phyloP scores from a whole-genome alignment of 92 coral and sea anemone genomes.

The Actinostola sp. region DNA sequence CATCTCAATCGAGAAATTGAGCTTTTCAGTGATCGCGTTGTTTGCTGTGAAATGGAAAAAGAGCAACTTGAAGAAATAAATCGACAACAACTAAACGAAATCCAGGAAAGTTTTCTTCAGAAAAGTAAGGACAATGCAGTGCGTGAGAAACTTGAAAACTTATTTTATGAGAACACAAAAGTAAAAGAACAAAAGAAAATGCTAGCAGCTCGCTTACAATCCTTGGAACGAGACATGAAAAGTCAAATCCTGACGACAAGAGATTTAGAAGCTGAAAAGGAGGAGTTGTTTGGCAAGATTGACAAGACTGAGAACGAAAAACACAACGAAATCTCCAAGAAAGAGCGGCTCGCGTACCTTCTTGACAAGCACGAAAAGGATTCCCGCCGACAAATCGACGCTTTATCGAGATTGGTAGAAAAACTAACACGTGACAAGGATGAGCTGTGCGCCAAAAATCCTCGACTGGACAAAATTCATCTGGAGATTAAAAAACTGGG shows the following conservation, averaged over 20 bases:
- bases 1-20: conserved; percentile 53
- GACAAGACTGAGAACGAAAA: conserved; percentile 44
- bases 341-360: conserved; percentile 44
- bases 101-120: conserved; percentile 47
- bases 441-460: conserved; percentile 31
- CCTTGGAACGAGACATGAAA: conserved; percentile 51
- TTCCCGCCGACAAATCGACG: conserved; percentile 37
- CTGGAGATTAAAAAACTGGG: conserved; percentile 28
- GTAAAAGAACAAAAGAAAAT: conserved; percentile 54
- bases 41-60: conserved; percentile 42
- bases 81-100: conserved; percentile 49
- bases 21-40: conserved; percentile 37
- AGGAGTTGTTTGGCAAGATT: conserved; percentile 21
- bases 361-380: conserved; percentile 60
- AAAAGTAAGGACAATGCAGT: conserved; percentile 32
- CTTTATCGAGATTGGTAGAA: conserved; percentile 35
- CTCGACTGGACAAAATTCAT: conserved; percentile 26
- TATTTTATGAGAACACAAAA: conserved; percentile 60
- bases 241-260: conserved; percentile 22
- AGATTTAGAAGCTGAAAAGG: conserved; percentile 40
- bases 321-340: conserved; percentile 42
- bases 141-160: conserved; percentile 50
- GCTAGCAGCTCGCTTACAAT: conserved; percentile 42
- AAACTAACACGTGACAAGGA: conserved; percentile 36
- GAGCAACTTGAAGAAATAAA: conserved; percentile 54